Percentiles rank a stretch among this genome's conserved stretches.
phyloP scores from a whole-genome alignment of 1,140 invertebrate genomes.

The Drosophila tristis region DNA sequence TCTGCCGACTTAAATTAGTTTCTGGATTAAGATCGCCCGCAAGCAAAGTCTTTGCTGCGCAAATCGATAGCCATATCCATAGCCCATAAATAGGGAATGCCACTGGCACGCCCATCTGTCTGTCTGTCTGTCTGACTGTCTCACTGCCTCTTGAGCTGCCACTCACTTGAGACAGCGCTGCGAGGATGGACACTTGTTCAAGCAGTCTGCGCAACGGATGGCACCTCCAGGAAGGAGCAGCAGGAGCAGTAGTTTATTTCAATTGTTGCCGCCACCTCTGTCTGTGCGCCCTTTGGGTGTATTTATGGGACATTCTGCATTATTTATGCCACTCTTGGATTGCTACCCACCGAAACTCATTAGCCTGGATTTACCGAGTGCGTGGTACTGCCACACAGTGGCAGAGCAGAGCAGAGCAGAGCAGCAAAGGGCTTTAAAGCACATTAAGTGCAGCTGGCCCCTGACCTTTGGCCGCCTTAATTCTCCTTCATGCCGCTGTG shows the following conservation, averaged over 20 bases:
- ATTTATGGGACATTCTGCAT: slow-evolving; percentile 70
- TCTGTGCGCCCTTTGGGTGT: slow-evolving; percentile 20
- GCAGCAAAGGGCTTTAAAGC: slow-evolving; percentile 20
- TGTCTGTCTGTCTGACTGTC: slow-evolving; percentile 24
- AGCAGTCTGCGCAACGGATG: slow-evolving; percentile 21
- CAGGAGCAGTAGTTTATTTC: slow-evolving; percentile 1
- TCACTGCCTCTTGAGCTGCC: slow-evolving; percentile 1
- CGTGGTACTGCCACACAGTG: background rate
- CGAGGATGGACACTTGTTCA: slow-evolving; percentile 61
- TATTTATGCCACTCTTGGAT: slow-evolving; percentile 53
- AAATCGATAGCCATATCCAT: no score
- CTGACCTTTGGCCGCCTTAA: slow-evolving; percentile 58
- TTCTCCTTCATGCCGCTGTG: slow-evolving; percentile 26
- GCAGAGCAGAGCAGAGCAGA: background rate
- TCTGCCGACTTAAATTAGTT: slow-evolving; percentile 40
- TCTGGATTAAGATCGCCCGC: slow-evolving; percentile 36
- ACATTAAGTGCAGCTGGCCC: slow-evolving; percentile 67
- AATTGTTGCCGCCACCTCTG: background rate
- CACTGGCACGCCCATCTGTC: slow-evolving; percentile 26
- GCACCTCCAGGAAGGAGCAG: background rate
- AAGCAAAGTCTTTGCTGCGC: background rate
- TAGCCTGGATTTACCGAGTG: slow-evolving; percentile 37
- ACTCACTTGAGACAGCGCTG: slow-evolving; percentile 43
- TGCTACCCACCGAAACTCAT: slow-evolving; percentile 38
- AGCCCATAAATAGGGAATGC: slow-evolving; percentile 2